phyloP scores from a whole-genome alignment of 2,113 vertebrate genomes.

The Mirounga angustirostris region DNA sequence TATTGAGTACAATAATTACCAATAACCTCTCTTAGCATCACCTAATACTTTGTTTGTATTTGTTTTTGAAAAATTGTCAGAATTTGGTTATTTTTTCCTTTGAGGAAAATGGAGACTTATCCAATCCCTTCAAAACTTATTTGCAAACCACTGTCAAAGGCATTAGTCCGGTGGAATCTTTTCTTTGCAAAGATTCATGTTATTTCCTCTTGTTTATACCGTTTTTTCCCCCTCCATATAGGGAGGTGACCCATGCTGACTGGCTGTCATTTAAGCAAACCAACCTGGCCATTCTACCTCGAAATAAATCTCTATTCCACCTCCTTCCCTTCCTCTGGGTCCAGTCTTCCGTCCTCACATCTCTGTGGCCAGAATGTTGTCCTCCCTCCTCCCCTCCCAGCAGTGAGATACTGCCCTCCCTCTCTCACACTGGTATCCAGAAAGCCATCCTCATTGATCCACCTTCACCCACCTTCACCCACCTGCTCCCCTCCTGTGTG shows the following conservation, averaged over 20 bases:
- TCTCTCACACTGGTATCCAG: no score
- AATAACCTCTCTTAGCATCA: neutral
- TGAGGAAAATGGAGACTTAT: neutral
- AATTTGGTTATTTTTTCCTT: neutral
- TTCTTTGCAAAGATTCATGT: neutral
- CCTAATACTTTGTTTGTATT: neutral
- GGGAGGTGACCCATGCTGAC: neutral
- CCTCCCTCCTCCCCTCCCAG: accelerated
- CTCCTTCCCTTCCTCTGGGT: no score
- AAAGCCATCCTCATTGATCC: neutral
- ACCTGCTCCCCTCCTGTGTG: no score
- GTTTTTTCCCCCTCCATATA: neutral
- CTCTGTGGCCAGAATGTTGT: neutral
- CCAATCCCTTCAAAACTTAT: neutral
- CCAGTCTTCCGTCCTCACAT: accelerated
- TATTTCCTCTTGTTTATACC: neutral
- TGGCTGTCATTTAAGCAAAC: neutral
- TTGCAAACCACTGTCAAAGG: neutral
- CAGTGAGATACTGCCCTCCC: no score
- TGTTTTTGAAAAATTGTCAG: neutral
- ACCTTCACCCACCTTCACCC: neutral
- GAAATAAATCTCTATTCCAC: no score
- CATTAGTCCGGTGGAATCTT: neutral
- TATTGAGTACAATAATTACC: neutral
- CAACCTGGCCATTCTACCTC: neutral